A percentile compares a stretch with the other conserved stretches of the same genome.
phyloP scores from a whole-genome alignment of 2,113 vertebrate species.

The Archocentrus centrarchus region DNA sequence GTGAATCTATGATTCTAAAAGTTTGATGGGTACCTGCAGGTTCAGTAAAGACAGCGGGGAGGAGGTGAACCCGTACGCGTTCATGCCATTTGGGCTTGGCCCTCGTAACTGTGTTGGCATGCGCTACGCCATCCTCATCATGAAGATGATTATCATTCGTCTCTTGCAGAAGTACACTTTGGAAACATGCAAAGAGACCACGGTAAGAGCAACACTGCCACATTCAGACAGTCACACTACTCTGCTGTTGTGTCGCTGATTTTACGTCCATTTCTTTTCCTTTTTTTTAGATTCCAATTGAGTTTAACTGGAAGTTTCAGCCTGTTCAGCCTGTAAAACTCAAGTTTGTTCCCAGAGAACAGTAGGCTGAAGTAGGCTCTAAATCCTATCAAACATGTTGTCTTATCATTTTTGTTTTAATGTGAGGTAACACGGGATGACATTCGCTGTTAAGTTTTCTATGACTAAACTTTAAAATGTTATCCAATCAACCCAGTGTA shows the following conservation, averaged over 20 bases:
- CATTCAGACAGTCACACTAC: neutral
- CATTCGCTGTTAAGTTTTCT: neutral
- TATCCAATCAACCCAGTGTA: neutral
- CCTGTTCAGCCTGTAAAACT: constrained; percentile 53
- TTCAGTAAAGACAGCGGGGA: constrained; percentile 60
- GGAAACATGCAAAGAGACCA: constrained; percentile 67
- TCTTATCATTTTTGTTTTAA: neutral
- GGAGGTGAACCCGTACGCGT: constrained; percentile 59
- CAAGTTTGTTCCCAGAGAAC: constrained; percentile 61
- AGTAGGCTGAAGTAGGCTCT: neutral
- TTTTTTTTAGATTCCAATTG: constrained; percentile 60
- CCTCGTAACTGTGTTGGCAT: constrained; percentile 76
- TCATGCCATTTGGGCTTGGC: constrained; percentile 72
- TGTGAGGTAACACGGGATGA: neutral
- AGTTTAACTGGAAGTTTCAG: constrained; percentile 35
- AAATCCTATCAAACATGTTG: neutral
- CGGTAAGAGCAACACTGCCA: constrained; percentile 21
- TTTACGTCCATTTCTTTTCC: neutral
- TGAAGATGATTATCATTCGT: constrained; percentile 62
- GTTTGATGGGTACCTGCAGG: constrained; percentile 42
- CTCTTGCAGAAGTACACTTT: constrained; percentile 70
- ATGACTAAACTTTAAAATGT: neutral
- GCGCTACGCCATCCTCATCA: constrained; percentile 61
- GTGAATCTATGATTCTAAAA: neutral
- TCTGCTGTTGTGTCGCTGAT: neutral